Evolutionary conservation across 2,797 vertebrate genomes (phyloP).

Genomic region (Sparus aurata): DNA sequence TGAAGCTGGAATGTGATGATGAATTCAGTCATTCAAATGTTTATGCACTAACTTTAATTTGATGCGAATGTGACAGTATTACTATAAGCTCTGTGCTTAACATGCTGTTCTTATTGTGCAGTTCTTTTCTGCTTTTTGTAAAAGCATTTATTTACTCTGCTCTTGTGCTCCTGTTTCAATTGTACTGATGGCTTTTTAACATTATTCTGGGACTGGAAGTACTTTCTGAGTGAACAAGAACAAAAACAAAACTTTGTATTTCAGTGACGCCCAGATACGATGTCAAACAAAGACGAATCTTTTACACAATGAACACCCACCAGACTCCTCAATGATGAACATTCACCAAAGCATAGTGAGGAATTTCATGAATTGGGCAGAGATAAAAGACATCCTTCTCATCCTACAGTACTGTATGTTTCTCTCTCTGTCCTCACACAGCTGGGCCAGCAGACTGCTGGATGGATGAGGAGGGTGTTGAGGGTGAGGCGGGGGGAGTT

Average conservation of each 20-base stretch:
- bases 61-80: not conserved
- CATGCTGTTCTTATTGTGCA: conserved; percentile 2
- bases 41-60: not conserved
- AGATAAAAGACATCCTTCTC: conserved; percentile 48
- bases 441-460: conserved; percentile 67
- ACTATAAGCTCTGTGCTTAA: too few relatives aligned
- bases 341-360: not conserved
- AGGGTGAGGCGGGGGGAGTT: conserved; percentile 70
- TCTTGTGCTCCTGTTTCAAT: not conserved
- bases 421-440: conserved; percentile 52
- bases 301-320: conserved; percentile 7
- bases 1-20: not conserved
- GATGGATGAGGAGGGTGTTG: conserved; percentile 49
- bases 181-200: not conserved
- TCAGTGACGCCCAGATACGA: not conserved
- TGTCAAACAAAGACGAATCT: conserved; percentile 7
- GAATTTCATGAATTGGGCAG: conserved; percentile 22
- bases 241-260: not conserved
- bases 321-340: conserved; percentile 16
- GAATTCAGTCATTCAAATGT: not conserved
- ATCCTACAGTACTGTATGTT: conserved; percentile 7
- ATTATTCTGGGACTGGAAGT: conserved; percentile 12
- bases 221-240: conserved; percentile 20
- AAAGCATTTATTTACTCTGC: not conserved
- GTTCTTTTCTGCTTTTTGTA: not conserved